Conservation (phyloP, 1,140 invertebrate genomes). For the Rhynchophorus ferrugineus region DNA sequence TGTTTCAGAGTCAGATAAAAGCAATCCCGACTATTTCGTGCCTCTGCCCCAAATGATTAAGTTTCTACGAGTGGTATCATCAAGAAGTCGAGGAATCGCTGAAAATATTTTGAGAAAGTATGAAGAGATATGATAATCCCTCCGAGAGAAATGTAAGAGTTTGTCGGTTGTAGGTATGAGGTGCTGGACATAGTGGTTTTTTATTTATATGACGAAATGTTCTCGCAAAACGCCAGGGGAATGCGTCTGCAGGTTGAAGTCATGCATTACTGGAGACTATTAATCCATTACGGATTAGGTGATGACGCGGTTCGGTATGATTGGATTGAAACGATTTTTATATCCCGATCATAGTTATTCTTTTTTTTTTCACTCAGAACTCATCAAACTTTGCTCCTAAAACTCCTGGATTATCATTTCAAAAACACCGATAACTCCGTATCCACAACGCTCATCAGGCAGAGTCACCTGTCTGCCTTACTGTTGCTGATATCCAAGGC, state of each 20-base stretch:
- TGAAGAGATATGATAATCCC: too few relatives aligned
- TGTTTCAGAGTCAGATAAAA: conserved; percentile 2
- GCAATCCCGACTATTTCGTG: conserved; percentile 34
- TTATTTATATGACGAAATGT: conserved; percentile 43
- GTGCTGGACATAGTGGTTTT: conserved; percentile 42
- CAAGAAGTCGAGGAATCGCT: conserved; percentile 41
- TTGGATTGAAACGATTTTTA: too few relatives aligned
- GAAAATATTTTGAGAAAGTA: conserved; percentile 31
- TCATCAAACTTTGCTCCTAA: conserved; percentile 36
- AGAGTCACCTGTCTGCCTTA: conserved; percentile 44
- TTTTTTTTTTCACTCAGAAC: conserved; percentile 6
- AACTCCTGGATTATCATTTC: conserved; percentile 46
- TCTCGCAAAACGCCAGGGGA: conserved; percentile 43
- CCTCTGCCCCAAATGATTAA: conserved; percentile 46
- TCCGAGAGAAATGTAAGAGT: background rate
- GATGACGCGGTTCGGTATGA: conserved; percentile 37
- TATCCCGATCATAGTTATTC: too few relatives aligned
- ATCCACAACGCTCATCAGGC: conserved; percentile 42
- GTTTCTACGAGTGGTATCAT: conserved; percentile 45
- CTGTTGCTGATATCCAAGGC: conserved; percentile 34
- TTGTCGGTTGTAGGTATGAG: conserved; percentile 42
- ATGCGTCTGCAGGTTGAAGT: conserved; percentile 54
- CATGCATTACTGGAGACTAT: conserved; percentile 43
- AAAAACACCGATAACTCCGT: conserved; percentile 43
- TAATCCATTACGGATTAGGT: conserved; percentile 41